These are phyloP conservation scores for Miniopterus natalensis DNA, from an alignment of 2,113 vertebrate genomes.

Conservation along the genomic window DNA sequence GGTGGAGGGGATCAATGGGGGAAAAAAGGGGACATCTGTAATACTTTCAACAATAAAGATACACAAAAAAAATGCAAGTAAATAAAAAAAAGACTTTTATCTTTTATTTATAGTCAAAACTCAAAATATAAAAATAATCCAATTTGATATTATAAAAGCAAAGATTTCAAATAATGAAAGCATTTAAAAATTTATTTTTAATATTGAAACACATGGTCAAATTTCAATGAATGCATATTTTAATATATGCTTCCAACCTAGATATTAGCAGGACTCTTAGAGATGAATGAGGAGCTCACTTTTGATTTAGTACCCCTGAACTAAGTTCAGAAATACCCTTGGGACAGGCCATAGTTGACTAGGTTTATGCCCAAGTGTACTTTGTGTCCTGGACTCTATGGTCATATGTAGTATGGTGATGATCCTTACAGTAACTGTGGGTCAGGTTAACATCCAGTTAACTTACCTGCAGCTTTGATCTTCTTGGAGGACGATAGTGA, in stretches of 20 bases:
- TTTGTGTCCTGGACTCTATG: neutral
- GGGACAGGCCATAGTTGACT: neutral
- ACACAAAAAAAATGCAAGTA: too few species aligned
- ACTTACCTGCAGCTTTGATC: neutral
- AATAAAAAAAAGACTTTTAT: neutral
- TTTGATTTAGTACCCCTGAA: neutral
- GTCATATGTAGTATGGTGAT: neutral
- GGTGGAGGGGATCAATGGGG: too few species aligned
- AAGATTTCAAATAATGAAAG: slow-evolving; percentile 6
- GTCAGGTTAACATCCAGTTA: neutral
- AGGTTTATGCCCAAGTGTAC: neutral
- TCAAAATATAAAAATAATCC: neutral
- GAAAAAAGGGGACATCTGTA: too few species aligned
- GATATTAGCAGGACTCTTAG: neutral
- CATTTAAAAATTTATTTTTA: slow-evolving; percentile 35
- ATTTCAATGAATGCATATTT: slow-evolving; percentile 1
- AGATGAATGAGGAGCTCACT: neutral
- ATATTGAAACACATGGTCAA: slow-evolving; percentile 13
- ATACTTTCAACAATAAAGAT: too few species aligned
- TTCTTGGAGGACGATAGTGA: neutral
- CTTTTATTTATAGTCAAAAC: neutral
- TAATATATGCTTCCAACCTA: neutral
- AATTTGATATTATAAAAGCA: neutral
- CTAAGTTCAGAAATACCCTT: neutral
- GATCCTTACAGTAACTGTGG: neutral